phyloP scores from a whole-genome alignment of 2,797 vertebrate species.

The Platyrinchus mystaceus region DNA sequence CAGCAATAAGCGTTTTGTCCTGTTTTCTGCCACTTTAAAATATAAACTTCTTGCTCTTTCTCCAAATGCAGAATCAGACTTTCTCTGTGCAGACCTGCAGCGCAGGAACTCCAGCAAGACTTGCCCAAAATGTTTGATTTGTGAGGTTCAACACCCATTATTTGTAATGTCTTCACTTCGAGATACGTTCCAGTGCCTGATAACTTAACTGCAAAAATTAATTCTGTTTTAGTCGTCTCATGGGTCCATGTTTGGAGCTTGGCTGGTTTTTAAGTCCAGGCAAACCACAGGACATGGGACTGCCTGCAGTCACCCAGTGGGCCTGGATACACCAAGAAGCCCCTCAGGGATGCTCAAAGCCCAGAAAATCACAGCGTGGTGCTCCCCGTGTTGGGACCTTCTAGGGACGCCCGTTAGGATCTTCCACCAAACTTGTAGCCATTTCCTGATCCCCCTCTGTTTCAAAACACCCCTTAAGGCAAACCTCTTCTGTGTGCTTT shows the following conservation, averaged over 20 bases:
- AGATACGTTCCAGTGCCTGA: fast-evolving
- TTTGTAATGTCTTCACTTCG: not conserved
- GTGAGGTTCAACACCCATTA: not conserved
- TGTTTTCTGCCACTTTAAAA: not conserved
- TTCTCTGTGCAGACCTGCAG: not conserved
- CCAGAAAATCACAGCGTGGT: fast-evolving
- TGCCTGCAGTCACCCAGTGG: not conserved
- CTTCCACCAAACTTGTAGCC: not conserved
- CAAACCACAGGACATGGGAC: fast-evolving
- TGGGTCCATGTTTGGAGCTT: fast-evolving
- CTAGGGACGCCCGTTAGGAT: not conserved
- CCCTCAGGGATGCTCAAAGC: not conserved
- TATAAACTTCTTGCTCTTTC: not conserved
- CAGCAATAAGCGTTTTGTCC: not conserved
- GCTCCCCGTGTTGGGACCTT: not conserved
- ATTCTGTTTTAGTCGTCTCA: not conserved
- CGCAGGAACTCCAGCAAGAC: not conserved
- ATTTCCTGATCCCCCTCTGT: not conserved
- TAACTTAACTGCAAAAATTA: not conserved
- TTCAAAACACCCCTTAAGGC: not conserved
- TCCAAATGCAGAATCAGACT: not conserved
- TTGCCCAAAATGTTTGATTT: not conserved
- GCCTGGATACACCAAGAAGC: fast-evolving
- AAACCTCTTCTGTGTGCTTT: no score
- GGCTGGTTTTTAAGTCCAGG: not conserved